Percentiles rank a stretch among this genome's conserved stretches.
These are phyloP conservation scores for Drosophila athabasca DNA, from an alignment of 1,140 invertebrate species.

Conservation along the genomic window DNA sequence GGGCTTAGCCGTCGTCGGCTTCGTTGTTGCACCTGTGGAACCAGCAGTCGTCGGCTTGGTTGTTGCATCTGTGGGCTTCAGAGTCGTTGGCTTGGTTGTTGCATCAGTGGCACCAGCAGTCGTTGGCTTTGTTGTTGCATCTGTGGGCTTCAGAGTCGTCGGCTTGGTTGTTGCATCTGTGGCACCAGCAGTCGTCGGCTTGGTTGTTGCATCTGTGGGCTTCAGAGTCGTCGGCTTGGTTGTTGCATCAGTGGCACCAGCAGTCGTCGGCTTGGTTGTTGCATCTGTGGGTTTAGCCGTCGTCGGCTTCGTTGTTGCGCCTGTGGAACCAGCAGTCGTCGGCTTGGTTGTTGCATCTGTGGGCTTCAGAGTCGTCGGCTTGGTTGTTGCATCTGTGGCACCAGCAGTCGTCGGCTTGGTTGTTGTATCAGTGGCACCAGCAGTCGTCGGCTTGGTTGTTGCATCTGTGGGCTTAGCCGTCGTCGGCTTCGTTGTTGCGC, in stretches of 20 bases:
- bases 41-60: background rate
- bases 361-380: constrained; percentile 1
- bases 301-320: background rate
- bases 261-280: constrained; percentile 8
- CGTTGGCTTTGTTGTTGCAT: background rate
- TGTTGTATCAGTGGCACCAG: background rate
- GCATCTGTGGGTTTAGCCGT: constrained; percentile 2
- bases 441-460: constrained; percentile 3
- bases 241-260: background rate
- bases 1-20: background rate
- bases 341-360: background rate
- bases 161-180: background rate
- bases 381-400: constrained; percentile 8
- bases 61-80: background rate
- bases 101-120: background rate
- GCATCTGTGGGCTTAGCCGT: background rate
- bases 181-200: constrained; percentile 4
- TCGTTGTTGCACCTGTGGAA: background rate
- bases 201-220: background rate
- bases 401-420: background rate
- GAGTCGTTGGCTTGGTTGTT: background rate
- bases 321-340: constrained; percentile 11
- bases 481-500: background rate
- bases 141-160: constrained; percentile 1
- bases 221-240: constrained; percentile 1